These are phyloP conservation scores for Troides helena DNA, from an alignment of 2,888 invertebrate species.

Conservation along the genomic window DNA sequence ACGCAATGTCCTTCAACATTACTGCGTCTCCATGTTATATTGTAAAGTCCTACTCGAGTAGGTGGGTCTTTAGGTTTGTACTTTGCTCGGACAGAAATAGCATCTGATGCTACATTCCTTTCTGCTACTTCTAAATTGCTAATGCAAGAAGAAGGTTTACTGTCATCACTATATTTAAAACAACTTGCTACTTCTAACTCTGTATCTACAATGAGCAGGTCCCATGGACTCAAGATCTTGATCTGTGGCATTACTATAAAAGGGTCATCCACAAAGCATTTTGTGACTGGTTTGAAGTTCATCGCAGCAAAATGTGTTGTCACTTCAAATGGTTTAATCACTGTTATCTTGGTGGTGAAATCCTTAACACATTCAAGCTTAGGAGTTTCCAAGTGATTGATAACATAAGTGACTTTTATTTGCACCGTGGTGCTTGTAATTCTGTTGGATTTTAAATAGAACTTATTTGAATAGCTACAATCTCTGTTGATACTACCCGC, in stretches of 20 bases:
- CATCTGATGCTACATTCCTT: conserved; percentile 67
- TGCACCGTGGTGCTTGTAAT: conserved; percentile 80
- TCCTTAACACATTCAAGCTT: conserved; percentile 80
- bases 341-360: conserved; percentile 80
- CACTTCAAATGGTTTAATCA: conserved; percentile 86
- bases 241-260: conserved; percentile 85
- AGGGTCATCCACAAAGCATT: conserved; percentile 84
- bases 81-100: conserved; percentile 65
- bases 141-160: conserved; percentile 59
- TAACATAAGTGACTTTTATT: conserved; percentile 80
- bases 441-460: conserved; percentile 83
- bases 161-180: conserved; percentile 56
- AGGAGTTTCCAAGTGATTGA: conserved; percentile 65
- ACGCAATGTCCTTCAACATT: conserved; percentile 55
- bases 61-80: conserved; percentile 67
- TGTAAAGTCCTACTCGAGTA: conserved; percentile 69
- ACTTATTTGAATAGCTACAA: conserved; percentile 58
- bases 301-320: conserved; percentile 83
- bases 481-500: conserved; percentile 63
- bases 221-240: conserved; percentile 85
- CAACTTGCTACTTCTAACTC: conserved; percentile 82
- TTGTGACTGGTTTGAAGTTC: conserved; percentile 82
- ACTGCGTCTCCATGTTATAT: conserved; percentile 69
- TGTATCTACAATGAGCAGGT: conserved; percentile 83
- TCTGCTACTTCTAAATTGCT: conserved; percentile 65